Percentiles rank a stretch among this genome's conserved stretches.
Conservation (phyloP, 1,140 invertebrate genomes). For the Melitaea cinxia region DNA sequence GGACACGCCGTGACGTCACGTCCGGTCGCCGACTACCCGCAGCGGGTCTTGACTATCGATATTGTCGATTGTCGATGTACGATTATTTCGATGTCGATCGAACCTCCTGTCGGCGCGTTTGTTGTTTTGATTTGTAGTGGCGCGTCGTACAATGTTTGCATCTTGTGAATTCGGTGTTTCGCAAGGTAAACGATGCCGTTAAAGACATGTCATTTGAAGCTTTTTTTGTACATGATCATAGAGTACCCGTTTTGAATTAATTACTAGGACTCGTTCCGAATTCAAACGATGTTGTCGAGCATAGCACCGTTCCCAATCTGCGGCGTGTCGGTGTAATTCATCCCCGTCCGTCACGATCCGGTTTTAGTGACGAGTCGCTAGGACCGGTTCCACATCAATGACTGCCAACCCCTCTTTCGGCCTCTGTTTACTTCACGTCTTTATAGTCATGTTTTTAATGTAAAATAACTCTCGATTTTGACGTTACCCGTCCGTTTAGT, state of each 20-base stretch:
- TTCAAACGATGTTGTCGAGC: constrained; percentile 42
- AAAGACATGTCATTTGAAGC: not conserved
- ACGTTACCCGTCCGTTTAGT: constrained; percentile 30
- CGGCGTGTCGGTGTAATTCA: constrained; percentile 58
- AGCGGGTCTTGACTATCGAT: constrained; percentile 53
- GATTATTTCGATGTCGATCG: constrained; percentile 69
- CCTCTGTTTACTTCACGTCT: constrained; percentile 59
- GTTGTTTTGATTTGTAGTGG: constrained; percentile 73
- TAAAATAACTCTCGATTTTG: constrained; percentile 72
- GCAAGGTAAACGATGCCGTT: constrained; percentile 15
- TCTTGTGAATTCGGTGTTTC: constrained; percentile 50
- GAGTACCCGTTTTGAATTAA: constrained; percentile 22
- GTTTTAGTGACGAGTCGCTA: constrained; percentile 61
- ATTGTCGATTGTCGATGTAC: constrained; percentile 60
- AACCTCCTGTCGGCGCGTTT: constrained; percentile 73
- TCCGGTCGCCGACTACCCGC: constrained; percentile 57
- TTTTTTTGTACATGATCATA: constrained; percentile 11
- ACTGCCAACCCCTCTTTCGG: constrained; percentile 63
- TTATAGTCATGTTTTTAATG: constrained; percentile 56
- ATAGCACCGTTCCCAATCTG: constrained; percentile 24
- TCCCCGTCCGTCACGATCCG: constrained; percentile 70
- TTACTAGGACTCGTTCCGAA: constrained; percentile 23
- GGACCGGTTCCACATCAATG: constrained; percentile 78
- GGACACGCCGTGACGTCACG: constrained; percentile 70
- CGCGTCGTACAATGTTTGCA: constrained; percentile 53